Base-by-base conservation (phyloP, 2,113 vertebrate genomes). In the Oncorhynchus kisutch region DNA sequence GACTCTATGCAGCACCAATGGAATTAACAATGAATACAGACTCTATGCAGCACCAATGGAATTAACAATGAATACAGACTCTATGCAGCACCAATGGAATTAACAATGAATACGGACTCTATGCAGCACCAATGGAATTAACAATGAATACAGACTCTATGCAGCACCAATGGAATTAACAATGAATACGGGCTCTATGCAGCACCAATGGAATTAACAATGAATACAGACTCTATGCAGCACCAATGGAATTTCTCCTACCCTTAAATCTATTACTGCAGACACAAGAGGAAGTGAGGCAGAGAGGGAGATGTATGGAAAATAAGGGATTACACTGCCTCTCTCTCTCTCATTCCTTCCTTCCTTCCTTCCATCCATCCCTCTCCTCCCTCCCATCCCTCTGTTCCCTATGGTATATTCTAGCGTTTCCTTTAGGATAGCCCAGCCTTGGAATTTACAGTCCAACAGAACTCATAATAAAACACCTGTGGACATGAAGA, bases 401-500 rank as follows among this genome's bases (percentile, higher is more conserved):
- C 29, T 62, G 18, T 62, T 82, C 39, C 69, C 27, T 72, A 22
- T 25, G 70, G 29, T 8, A 16, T 49, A 57, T 20, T 20, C 83
- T 70, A 80, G 75, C 73, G 34, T 4, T 87, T 81, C 87, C 90
- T 84, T 78, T 84, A 78, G 86, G 85, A 85, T 73, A 67, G 81
- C 77, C 77, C 71, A 75, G 77, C 45, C 3, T 74, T 82, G 87
- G 91, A 91, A 92, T 93, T 92, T 90, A 90, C 90, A 90, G 91
- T 92, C 85, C 77, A 54, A 87, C 87, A 78, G 82, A 83, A 76
- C 83, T 86, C 88, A 88, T 92, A 91, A 88, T 93, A 92, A 93
- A 93, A 92, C 91, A 90, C 90, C 91, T 92, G 84, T 92, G 91
- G 91, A 89, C 91, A 87, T 91, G 90, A 79, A 88, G 79, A 89